Percentiles rank a stretch among this genome's conserved stretches.
Evolutionary conservation across 2,113 vertebrate genomes (phyloP).

Genomic region (Chamaea fasciata): DNA sequence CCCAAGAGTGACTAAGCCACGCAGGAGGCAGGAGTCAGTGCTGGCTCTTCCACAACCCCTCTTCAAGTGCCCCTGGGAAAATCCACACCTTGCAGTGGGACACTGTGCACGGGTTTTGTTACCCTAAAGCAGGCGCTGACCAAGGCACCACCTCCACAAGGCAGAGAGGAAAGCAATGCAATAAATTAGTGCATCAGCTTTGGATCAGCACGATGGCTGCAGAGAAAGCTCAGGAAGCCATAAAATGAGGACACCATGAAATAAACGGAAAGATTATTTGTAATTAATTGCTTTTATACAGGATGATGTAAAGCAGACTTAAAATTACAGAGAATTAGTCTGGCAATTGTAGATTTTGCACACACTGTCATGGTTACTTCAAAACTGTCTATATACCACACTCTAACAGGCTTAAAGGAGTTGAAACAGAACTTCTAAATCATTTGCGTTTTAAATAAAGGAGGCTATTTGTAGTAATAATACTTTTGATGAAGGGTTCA

Average conservation of each 20-base stretch:
- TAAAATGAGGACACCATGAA: not conserved
- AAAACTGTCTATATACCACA: not conserved
- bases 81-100: not conserved
- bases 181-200: not conserved
- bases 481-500: slow-evolving; percentile 3
- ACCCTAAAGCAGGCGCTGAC: not conserved
- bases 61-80: not conserved
- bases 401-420: slow-evolving; percentile 22
- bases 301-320: not conserved
- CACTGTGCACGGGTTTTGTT: not conserved
- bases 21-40: fast-evolving
- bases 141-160: not conserved
- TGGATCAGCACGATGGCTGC: not conserved
- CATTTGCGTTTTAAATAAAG: not conserved
- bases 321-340: not conserved
- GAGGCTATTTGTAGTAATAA: slow-evolving; percentile 11
- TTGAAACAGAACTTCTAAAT: slow-evolving; percentile 9
- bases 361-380: slow-evolving; percentile 9
- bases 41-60: not conserved
- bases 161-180: not conserved
- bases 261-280: not conserved
- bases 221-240: not conserved
- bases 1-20: fast-evolving
- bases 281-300: slow-evolving; percentile 4
- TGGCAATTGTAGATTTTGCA: not conserved